These are phyloP conservation scores for Rosalia funebris DNA, from an alignment of 2,888 invertebrate species.

Conservation along the genomic window DNA sequence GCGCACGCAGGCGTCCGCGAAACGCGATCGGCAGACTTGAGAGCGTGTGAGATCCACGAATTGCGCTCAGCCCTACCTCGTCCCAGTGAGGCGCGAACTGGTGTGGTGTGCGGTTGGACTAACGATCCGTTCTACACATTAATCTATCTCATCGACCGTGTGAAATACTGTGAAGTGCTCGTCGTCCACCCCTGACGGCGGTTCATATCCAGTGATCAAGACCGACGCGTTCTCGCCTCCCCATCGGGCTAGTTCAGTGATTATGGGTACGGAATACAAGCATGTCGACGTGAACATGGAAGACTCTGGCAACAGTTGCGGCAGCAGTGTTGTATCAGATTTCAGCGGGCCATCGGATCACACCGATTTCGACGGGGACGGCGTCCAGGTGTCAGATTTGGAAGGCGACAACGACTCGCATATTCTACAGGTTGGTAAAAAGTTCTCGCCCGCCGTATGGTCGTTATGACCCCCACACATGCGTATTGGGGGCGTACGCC, in stretches of 20 bases:
- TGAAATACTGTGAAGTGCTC: slow-evolving; percentile 27
- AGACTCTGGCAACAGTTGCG: slow-evolving; percentile 64
- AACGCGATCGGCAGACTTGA: too few species aligned
- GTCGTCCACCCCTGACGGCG: not conserved
- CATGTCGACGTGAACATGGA: slow-evolving; percentile 61
- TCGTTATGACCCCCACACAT: not conserved
- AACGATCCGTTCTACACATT: slow-evolving; percentile 7
- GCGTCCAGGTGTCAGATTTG: slow-evolving; percentile 69
- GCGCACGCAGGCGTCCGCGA: slow-evolving; percentile 12
- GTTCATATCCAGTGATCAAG: too few species aligned
- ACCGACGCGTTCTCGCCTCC: not conserved
- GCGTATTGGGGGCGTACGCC: slow-evolving; percentile 6
- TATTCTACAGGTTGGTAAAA: slow-evolving; percentile 58
- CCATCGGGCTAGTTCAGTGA: slow-evolving; percentile 45
- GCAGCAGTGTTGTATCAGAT: slow-evolving; percentile 63
- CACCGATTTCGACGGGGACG: slow-evolving; percentile 69
- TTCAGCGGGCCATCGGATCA: slow-evolving; percentile 59
- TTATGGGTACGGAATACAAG: slow-evolving; percentile 61
- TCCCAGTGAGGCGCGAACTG: slow-evolving; percentile 44
- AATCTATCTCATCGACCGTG: slow-evolving; percentile 16
- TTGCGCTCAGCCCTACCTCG: slow-evolving; percentile 30
- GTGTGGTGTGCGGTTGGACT: slow-evolving; percentile 37
- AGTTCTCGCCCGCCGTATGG: slow-evolving; percentile 4
- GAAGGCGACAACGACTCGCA: slow-evolving; percentile 66
- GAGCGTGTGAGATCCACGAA: too few species aligned